Base-by-base conservation (phyloP, 2,888 invertebrate genomes). In the Melieria omissa region DNA sequence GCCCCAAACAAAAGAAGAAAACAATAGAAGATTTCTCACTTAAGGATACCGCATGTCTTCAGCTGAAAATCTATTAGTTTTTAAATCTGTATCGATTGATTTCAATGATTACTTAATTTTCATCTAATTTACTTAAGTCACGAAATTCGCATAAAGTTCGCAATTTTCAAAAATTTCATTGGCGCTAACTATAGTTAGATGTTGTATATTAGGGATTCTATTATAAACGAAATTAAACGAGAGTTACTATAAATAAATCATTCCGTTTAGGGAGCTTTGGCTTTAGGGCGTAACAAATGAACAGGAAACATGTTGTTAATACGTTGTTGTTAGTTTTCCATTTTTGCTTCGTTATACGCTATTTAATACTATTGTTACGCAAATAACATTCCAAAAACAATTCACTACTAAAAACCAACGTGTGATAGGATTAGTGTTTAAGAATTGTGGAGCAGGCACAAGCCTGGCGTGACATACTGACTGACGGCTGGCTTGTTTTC, bases 51-150 rank as follows among this genome's bases (percentile, higher is more conserved):
- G 80, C 65, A 76, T 77, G 76, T 78, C 78, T 83, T 82, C 80
- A 75, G 80, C 80, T 79, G 81, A 83, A 85, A 84, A 84, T 84
- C 83, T 80, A 83, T 85, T 85, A 85, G 84, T 85, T 85, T 85
- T 85, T 83, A 86, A 85, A 84, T 86, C 85, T 74, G 65, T 60
- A 54, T 55, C 41, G 47, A 58, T 29, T 55, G 46, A 58, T n/a
- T 42, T 4, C 12, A 46, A 41, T n/a, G 10, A 16, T 66, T 58
- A 49, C 41, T 5, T 54, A 9, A 64, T 29, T 29, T 29, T 2
- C 29, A 29, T 2, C 29, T 29, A 29, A 29, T 16, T 16, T 16
- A 16, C 1, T 16, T 16, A 29, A 29, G 29, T 29, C 29, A 29
- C 29, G 29, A 29, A 16, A 16, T 16, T 16, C 16, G 16, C 2